These are phyloP conservation scores for Priocnemis perturbator DNA, from an alignment of 2,888 invertebrate genomes.

Conservation along the genomic window DNA sequence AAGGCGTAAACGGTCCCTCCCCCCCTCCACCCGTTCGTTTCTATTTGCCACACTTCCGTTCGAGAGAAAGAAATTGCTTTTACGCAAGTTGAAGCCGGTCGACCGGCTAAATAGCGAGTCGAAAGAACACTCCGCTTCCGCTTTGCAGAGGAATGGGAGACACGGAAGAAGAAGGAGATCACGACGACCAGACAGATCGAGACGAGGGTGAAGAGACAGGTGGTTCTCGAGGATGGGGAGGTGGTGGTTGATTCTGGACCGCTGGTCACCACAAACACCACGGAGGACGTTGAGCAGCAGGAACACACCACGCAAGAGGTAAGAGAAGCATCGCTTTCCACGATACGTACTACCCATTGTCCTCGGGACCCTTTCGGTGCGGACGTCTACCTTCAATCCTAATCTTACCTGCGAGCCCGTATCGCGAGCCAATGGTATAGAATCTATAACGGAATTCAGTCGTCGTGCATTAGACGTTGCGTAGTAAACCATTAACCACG, in stretches of 20 bases:
- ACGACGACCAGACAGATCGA: slow-evolving; percentile 94
- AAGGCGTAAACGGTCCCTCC: slow-evolving; percentile 20
- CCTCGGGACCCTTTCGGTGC: too few relatives aligned
- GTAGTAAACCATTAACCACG: too few relatives aligned
- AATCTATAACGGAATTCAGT: too few relatives aligned
- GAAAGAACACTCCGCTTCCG: neutral
- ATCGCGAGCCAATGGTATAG: too few relatives aligned
- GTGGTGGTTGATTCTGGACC: slow-evolving; percentile 93
- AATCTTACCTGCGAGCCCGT: too few relatives aligned
- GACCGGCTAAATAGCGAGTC: slow-evolving; percentile 9
- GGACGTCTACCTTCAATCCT: too few relatives aligned
- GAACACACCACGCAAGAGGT: slow-evolving; percentile 92
- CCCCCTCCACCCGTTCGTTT: neutral
- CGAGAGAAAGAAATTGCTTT: slow-evolving; percentile 37
- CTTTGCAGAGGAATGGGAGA: slow-evolving; percentile 93
- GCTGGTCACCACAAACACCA: slow-evolving; percentile 92
- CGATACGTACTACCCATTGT: too few relatives aligned
- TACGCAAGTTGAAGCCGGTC: slow-evolving; percentile 27
- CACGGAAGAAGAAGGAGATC: slow-evolving; percentile 91
- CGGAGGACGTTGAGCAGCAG: slow-evolving; percentile 92
- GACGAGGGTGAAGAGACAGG: slow-evolving; percentile 91
- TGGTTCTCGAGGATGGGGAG: slow-evolving; percentile 92
- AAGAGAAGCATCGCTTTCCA: neutral
- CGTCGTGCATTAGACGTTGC: too few relatives aligned
- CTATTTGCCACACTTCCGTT: slow-evolving; percentile 24